Base-by-base conservation (phyloP, 2,888 invertebrate genomes). In the Notodonta ziczac region DNA sequence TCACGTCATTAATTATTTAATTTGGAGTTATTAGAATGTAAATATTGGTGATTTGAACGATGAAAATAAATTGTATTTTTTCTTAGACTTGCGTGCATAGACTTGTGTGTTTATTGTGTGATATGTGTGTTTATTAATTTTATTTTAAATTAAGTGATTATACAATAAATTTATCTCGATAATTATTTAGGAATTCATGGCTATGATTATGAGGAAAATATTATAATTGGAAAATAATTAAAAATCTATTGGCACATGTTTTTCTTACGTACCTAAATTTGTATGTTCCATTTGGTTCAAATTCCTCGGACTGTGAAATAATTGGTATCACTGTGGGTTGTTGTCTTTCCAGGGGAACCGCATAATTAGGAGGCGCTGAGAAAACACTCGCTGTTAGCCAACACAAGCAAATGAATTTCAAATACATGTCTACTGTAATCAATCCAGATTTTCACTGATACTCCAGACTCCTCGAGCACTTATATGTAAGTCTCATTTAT, bases 401-500 rank as follows among this genome's bases (percentile, higher is more conserved):
- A 66, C 78, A 83, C 72, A 90, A 74, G 66, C 81, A 73, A 76
- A 85, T 60, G 56, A 85, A 67, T 82, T 86, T 83, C 55, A 75
- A 79, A 76, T 84, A 84, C 92, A 92, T 91, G 58, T 83, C 80
- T 71, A 77, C 74, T 82, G 77, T 78, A 77, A 79, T 76, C 80
- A 80, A 85, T 87, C 84, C 85, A 79, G 83, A 88, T 86, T 85
- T 84, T 74, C 70, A 85, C 77, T 83, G 83, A 83, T 86, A 81
- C 83, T 90, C 91, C 90, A 89, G 89, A 89, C 84, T 85, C 81
- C 82, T 82, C 84, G 78, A 83, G 77, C 85, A 89, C 89, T 82
- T 93, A 90, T 93, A 92, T 88, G 92, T 93, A 91, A 89, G 87
- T 79, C 76, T 89, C 89, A 90, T 87, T 85, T 93, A 92, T 93